Base-by-base conservation (phyloP, 2,113 vertebrate genomes). In the Pedetes capensis region DNA sequence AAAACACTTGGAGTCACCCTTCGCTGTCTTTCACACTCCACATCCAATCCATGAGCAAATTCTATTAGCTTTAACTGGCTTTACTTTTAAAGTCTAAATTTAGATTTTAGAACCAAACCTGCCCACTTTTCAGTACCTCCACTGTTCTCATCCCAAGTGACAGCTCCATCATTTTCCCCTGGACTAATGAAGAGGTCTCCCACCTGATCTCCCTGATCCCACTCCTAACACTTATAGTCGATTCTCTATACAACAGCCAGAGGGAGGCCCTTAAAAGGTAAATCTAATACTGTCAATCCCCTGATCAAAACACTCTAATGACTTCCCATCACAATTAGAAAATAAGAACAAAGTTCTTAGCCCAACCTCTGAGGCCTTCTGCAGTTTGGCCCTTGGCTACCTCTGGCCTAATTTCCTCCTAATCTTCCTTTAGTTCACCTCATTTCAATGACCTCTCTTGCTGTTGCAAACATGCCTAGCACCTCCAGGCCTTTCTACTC, bases 251-350 rank as follows among this genome's bases (percentile, higher is more conserved):
- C n/a, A 90, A 51, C 44, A 94, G 66, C 37, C 64, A 66, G 34
- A 75, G 22, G 37, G 13, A 88, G 61, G 59, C 25, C 66, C 53
- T 53, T 86, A 75, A 68, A 89, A 75, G 51, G 51, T 87, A 69
- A 91, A 75, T 89, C 34, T 87, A 55, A 76, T 68, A 88, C 44
- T 89, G 34, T 74, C 74, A 57, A n/a, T 79, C 37, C 44, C 27
- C 22, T 80, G 29, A 92, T 89, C 25, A 96, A 95, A 94, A 93
- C 63, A 93, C 22, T 69, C 55, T 76, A 86, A 89, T 80, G 64
- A 34, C 5, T 89, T 87, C 76, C 59, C 80, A 87, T 89, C 17
- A 87, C 53, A 92, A 80, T 59, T 80, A 89, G 47, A 4, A 71
- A 75, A 87, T 87, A 79, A 71, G 32, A 64, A 86, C 42, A 84